These are phyloP conservation scores for Pocillopora verrucosa DNA, from an alignment of 64 coral and sea anemone genomes.

Conservation along the genomic window DNA sequence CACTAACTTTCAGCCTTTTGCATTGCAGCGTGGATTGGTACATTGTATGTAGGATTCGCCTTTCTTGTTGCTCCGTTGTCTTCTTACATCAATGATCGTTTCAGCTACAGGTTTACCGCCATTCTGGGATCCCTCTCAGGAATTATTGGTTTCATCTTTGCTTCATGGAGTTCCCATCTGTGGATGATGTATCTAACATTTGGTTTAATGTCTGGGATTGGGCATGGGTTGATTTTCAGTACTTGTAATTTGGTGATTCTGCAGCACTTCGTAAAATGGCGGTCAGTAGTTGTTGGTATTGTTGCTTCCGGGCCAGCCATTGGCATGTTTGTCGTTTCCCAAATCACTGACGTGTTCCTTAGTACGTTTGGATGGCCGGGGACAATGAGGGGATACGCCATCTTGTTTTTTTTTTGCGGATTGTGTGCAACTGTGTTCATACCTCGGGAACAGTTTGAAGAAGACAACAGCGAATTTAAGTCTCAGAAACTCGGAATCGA, in stretches of 20 bases:
- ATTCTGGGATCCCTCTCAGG: neutral
- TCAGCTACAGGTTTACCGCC: conserved; percentile 22
- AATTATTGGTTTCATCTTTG: conserved; percentile 23
- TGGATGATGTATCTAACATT: conserved; percentile 49
- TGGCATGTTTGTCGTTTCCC: conserved; percentile 34
- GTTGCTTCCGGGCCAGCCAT: conserved; percentile 27
- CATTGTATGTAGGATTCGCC: neutral
- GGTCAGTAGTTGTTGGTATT: conserved; percentile 35
- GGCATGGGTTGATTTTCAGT: conserved; percentile 1
- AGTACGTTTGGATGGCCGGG: conserved; percentile 53
- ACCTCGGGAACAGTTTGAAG: neutral
- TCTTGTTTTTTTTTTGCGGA: neutral
- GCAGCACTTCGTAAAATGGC: conserved; percentile 61
- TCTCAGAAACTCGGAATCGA: too few relatives aligned
- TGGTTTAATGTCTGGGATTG: conserved; percentile 34
- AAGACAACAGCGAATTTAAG: neutral
- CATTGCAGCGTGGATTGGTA: conserved; percentile 47
- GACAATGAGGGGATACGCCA: conserved; percentile 19
- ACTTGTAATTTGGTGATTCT: conserved; percentile 33
- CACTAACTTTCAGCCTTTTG: neutral
- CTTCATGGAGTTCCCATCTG: conserved; percentile 16
- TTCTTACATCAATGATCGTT: conserved; percentile 16
- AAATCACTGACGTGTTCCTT: conserved; percentile 7
- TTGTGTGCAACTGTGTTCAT: conserved; percentile 29
- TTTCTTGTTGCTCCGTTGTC: conserved; percentile 16